Base-by-base conservation (phyloP, 1,140 invertebrate genomes). In the Ridgeia piscesae region DNA sequence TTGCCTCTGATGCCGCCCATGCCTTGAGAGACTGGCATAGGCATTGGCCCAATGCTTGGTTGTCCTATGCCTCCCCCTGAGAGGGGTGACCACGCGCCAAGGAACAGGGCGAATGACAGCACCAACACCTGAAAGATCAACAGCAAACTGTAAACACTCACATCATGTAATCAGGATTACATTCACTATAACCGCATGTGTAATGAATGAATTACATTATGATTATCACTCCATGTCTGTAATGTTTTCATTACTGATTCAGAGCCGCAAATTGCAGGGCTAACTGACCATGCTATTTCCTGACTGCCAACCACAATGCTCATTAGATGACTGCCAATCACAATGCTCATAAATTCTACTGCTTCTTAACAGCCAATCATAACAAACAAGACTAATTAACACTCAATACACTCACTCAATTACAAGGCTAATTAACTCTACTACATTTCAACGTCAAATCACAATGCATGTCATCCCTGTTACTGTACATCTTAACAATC, bases 21-120 rank as follows among this genome's bases (percentile, higher is more conserved):
- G 48, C 48, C 27, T 6, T 21, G 48, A 48, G 34, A 48, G 50
- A 91, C 17, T 34, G 48, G 88, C 88, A 92, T 33, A 27, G 89
- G 42, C 31, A 35, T 9, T n/a, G 48, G 35, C 8, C 33, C 33
- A 11, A 33, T 88, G 88, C 31, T 34, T n/a, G 48, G 91, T 17
- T 58, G 91, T n/a, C 34, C 48, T 21, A 48, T 48, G 89, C 33
- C 88, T 93, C 95, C 95, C 33, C 95, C 93, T 34, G 95, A 95
- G 17, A 94, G 94, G 34, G 95, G 95, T 34, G 95, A 94, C 95
- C 95, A 95, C 92, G 95, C 94, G 35, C 96, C 96, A 42, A 96
- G 93, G 93, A 96, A 96, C 90, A 96, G 95, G 92, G 96, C 95
- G 94, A 96, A 96, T 94, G 95, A 96, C 91, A 96, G 94, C 88